Conservation (phyloP, 2,888 invertebrate species). For the Homarus gammarus region DNA sequence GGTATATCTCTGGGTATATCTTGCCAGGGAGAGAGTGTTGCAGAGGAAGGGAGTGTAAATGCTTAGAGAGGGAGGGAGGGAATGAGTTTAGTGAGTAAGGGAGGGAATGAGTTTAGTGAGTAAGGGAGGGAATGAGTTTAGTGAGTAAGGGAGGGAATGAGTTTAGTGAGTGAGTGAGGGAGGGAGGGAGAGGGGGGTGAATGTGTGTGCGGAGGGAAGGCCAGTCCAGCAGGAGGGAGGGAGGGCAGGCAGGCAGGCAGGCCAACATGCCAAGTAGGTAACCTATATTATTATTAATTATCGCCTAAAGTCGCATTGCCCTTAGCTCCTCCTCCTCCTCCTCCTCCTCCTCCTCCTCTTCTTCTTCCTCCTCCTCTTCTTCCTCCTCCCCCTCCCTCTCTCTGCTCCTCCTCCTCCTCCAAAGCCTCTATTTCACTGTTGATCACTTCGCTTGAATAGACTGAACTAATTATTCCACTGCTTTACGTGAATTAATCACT, state of each 20-base stretch:
- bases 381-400: background rate
- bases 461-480: too few relatives aligned
- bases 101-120: too few relatives aligned
- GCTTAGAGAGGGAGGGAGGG: background rate
- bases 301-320: background rate
- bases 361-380: background rate
- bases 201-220: background rate
- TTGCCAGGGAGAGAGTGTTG: background rate
- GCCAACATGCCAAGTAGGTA: background rate
- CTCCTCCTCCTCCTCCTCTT: background rate
- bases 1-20: too few relatives aligned
- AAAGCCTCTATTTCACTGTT: too few relatives aligned
- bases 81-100: background rate
- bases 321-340: background rate
- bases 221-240: background rate
- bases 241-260: background rate
- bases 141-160: too few relatives aligned
- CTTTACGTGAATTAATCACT: too few relatives aligned
- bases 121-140: too few relatives aligned
- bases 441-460: too few relatives aligned
- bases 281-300: too few relatives aligned
- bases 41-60: background rate
- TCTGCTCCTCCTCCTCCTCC: too few relatives aligned
- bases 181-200: too few relatives aligned
- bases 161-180: too few relatives aligned